Conservation (phyloP, 2,113 vertebrate species). For the Cariama cristata region DNA sequence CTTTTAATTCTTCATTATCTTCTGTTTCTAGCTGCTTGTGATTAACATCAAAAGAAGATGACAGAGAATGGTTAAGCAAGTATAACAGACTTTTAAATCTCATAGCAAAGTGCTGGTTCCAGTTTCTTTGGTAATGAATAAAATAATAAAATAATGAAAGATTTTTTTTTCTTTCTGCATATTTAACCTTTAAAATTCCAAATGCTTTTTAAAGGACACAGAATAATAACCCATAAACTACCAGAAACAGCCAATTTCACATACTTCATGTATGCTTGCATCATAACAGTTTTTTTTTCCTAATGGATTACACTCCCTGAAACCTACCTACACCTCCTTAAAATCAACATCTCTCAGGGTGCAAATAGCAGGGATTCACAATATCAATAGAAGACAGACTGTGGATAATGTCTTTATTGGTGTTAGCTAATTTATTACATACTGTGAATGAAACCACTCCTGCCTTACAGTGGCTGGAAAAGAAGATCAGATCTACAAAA, state of each 20-base stretch:
- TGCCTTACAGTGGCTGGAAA: not conserved
- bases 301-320: not conserved
- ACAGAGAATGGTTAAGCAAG: not conserved
- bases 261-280: not conserved
- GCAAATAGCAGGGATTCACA: not conserved
- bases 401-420: not conserved
- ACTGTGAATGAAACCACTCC: not conserved
- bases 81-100: not conserved
- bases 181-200: not conserved
- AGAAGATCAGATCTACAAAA: not conserved
- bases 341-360: not conserved
- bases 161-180: not conserved
- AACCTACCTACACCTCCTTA: not conserved
- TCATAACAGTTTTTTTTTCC: not conserved
- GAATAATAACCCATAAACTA: not conserved
- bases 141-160: not conserved
- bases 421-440: not conserved
- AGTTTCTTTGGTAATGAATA: not conserved
- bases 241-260: not conserved
- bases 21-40: not conserved
- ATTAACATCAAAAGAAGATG: conserved; percentile 34
- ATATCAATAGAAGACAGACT: not conserved
- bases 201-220: not conserved
- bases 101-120: not conserved
- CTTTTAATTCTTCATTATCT: conserved; percentile 26